These are phyloP conservation scores for Oxyura jamaicensis DNA, from an alignment of 2,113 vertebrate species.

Conservation along the genomic window DNA sequence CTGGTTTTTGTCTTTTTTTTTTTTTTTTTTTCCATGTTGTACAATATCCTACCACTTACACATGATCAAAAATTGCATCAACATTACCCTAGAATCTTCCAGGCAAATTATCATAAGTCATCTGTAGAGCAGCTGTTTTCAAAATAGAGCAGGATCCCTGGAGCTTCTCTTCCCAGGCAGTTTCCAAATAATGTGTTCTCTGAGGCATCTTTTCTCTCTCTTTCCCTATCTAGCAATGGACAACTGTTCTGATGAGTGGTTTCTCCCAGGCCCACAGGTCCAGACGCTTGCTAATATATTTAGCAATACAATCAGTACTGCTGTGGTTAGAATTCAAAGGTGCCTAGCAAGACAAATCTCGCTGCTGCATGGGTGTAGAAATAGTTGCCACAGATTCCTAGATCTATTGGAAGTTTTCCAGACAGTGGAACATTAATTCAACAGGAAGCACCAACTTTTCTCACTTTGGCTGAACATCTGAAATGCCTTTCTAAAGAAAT, in stretches of 20 bases:
- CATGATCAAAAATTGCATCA: background rate
- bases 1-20: constrained; percentile 27
- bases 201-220: background rate
- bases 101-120: background rate
- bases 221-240: background rate
- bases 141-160: background rate
- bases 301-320: background rate
- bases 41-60: background rate
- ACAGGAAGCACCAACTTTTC: background rate
- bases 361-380: background rate
- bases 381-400: background rate
- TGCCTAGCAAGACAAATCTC: background rate
- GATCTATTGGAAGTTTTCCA: background rate
- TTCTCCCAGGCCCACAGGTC: background rate
- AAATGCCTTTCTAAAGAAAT: background rate
- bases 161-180: constrained; percentile 2
- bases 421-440: constrained; percentile 10
- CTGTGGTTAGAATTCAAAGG: background rate
- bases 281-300: background rate
- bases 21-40: background rate
- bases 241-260: background rate
- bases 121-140: background rate
- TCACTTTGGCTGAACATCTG: background rate
- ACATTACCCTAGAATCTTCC: background rate
- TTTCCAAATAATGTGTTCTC: background rate